Conservation (phyloP, 1,140 invertebrate genomes). For the Drosophila repleta region DNA sequence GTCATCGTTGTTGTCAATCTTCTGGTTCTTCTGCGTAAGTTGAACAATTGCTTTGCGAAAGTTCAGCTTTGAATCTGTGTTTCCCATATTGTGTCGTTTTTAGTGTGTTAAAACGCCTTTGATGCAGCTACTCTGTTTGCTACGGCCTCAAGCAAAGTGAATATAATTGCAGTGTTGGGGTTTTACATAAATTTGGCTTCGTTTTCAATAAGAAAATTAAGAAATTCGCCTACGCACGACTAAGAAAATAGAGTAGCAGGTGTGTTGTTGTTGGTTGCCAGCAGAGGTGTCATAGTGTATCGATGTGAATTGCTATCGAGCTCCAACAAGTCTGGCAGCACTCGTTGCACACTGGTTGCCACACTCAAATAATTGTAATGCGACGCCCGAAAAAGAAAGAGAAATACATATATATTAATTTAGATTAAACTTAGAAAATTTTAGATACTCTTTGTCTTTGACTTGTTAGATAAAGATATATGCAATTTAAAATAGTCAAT, state of each 20-base stretch:
- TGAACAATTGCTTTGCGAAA: constrained; percentile 99
- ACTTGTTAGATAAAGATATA: no score
- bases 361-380: no score
- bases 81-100: constrained; percentile 90
- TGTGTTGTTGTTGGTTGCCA: constrained; percentile 25
- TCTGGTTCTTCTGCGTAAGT: constrained; percentile 97
- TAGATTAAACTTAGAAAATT: no score
- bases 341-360: background rate
- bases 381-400: no score
- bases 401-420: no score
- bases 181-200: constrained; percentile 35
- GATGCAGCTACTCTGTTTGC: constrained; percentile 49
- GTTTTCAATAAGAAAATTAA: constrained; percentile 49
- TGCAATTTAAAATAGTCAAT: no score
- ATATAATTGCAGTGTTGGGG: constrained; percentile 15
- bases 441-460: no score
- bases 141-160: constrained; percentile 44
- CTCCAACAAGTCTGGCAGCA: background rate
- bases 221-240: constrained; percentile 67
- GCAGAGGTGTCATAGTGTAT: constrained; percentile 11
- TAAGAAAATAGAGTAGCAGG: constrained; percentile 38
- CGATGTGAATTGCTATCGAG: background rate
- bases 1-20: constrained; percentile 90
- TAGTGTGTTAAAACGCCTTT: constrained; percentile 36
- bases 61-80: constrained; percentile 98